These are phyloP conservation scores for Aviceda subcristata DNA, from an alignment of 2,113 vertebrate species.

Conservation along the genomic window DNA sequence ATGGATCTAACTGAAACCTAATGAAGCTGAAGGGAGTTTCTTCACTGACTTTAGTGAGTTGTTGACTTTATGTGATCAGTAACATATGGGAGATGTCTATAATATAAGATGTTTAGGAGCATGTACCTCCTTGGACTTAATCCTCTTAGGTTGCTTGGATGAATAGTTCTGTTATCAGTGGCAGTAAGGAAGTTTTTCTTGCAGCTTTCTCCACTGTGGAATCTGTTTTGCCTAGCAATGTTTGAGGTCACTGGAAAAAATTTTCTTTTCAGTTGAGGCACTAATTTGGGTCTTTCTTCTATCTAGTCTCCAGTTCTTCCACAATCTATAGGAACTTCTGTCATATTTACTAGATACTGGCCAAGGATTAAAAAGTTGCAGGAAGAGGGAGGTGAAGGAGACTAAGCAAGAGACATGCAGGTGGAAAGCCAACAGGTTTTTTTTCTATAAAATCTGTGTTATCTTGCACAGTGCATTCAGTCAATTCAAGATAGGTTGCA, in stretches of 20 bases:
- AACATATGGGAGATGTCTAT: not conserved
- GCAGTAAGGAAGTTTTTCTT: not conserved
- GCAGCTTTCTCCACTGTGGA: not conserved
- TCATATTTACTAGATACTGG: not conserved
- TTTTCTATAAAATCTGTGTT: not conserved
- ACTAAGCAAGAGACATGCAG: not conserved
- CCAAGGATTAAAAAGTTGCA: not conserved
- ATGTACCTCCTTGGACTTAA: not conserved
- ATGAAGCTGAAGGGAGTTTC: not conserved
- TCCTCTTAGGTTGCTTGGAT: not conserved
- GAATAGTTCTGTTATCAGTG: not conserved
- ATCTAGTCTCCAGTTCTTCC: not conserved
- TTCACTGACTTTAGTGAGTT: not conserved
- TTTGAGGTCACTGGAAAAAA: not conserved
- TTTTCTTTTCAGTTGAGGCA: not conserved
- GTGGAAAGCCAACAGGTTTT: not conserved
- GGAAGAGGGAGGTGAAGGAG: not conserved
- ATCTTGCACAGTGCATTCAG: not conserved
- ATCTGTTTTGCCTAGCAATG: not conserved
- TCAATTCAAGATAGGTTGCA: not conserved
- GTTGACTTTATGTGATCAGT: not conserved
- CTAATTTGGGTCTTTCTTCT: not conserved
- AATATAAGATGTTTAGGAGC: not conserved
- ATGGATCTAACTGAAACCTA: not conserved
- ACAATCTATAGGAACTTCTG: not conserved